Base-by-base conservation (phyloP, 2,888 invertebrate species). In the Oxystoma pomonae region DNA sequence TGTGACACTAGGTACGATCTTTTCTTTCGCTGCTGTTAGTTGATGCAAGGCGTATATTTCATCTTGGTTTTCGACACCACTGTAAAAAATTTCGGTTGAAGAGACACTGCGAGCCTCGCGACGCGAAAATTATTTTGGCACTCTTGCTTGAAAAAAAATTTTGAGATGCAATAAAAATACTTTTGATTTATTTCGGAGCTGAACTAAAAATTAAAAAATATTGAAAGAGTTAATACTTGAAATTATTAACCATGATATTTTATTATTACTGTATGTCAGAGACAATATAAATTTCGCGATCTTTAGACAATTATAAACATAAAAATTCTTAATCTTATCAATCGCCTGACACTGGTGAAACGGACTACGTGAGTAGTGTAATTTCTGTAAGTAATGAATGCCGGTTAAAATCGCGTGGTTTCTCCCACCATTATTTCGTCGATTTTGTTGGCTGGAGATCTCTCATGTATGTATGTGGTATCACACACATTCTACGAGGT, bases 21-120 rank as follows among this genome's bases (percentile, higher is more conserved):
- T 72, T n/a, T 70, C 62, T 70, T 72, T 72, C 69, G 74, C 70
- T 62, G 75, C 73, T 63, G 74, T 79, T 74, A 84, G 77, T 77
- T 86, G 85, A 78, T 86, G 86, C 78, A 85, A 83, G 74, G 90
- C 90, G 78, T 89, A 89, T 76, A 91, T 86, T 81, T 90, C 89
- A 85, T 89, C 85, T 82, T 86, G 85, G 83, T 86, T 86, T 85
- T 91, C 91, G 82, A 91, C 85, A 79, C 88, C 90, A 85, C 91
- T 91, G 85, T 71, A 80, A 78, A 75, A 70, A 71, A 60, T 62
- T 7, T 35, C 35, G n/a, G n/a, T n/a, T n/a, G n/a, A n/a, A n/a
- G n/a, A n/a, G n/a, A n/a, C n/a, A n/a, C n/a, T n/a, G n/a, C n/a
- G n/a, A n/a, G n/a, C n/a, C n/a, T n/a, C n/a, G n/a, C n/a, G n/a